Conservation (phyloP, 2,797 vertebrate species). For the Chelonia mydas region DNA sequence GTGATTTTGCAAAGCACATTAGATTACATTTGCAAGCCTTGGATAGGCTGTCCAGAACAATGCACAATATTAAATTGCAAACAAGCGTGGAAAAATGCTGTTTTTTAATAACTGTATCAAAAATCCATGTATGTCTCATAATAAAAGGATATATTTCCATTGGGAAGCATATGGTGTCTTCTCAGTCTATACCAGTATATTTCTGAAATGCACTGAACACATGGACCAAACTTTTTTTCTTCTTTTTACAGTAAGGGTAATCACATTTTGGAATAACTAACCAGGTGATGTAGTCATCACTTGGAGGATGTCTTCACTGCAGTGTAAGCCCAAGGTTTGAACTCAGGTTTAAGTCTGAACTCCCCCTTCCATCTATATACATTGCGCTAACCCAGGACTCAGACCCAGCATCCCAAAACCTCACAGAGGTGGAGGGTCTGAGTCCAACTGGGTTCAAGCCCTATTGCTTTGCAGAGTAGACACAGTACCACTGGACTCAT, state of each 20-base stretch:
- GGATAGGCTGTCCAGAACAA: background rate
- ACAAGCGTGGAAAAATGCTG: background rate
- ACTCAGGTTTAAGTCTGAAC: too few species aligned
- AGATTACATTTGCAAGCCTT: background rate
- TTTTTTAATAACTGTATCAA: background rate
- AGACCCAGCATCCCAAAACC: too few species aligned
- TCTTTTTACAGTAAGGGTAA: background rate
- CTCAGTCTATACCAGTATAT: background rate
- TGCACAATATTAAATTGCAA: background rate
- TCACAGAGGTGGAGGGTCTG: too few species aligned
- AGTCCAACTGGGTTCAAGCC: too few species aligned
- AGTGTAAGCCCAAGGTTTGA: too few species aligned
- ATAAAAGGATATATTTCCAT: background rate
- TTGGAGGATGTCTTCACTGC: too few species aligned
- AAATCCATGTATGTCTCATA: background rate
- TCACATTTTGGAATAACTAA: background rate
- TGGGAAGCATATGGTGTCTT: background rate
- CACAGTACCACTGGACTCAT: too few species aligned
- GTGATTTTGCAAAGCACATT: background rate
- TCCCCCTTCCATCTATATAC: too few species aligned
- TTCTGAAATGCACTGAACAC: background rate
- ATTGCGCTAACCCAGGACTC: too few species aligned
- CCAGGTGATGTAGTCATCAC: rapidly evolving
- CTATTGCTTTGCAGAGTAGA: too few species aligned
- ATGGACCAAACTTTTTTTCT: background rate